Evolutionary conservation across 2,113 vertebrate species (phyloP).

Genomic region (Strix uralensis): DNA sequence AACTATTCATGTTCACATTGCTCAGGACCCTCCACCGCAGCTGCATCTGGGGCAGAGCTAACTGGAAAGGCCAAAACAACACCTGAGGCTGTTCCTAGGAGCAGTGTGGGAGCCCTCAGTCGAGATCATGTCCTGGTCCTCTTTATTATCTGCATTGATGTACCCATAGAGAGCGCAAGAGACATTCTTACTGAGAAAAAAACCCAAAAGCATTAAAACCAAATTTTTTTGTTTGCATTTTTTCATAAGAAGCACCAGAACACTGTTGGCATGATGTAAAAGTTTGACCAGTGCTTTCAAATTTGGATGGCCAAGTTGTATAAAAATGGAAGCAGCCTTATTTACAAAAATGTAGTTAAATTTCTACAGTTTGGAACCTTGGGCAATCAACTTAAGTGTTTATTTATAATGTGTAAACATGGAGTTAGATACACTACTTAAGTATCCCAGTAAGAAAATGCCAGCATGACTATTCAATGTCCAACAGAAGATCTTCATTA

Average conservation of each 20-base stretch:
- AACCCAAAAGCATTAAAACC: fast-evolving
- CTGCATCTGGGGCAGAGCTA: background rate
- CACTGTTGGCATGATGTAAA: background rate
- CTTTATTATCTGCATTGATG: background rate
- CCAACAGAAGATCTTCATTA: background rate
- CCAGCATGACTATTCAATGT: background rate
- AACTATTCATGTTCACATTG: background rate
- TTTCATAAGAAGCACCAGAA: background rate
- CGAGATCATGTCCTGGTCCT: background rate
- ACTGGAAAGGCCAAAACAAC: background rate
- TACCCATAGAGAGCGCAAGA: background rate
- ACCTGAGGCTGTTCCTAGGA: background rate
- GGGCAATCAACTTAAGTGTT: background rate
- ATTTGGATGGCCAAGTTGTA: background rate
- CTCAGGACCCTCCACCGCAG: background rate
- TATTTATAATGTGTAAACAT: background rate
- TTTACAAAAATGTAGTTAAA: background rate
- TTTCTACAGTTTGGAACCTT: background rate
- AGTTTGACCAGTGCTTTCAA: background rate
- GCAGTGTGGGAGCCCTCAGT: background rate
- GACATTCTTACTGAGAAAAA: background rate
- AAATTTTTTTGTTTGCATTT: background rate
- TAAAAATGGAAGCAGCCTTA: background rate
- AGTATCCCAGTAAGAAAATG: background rate
- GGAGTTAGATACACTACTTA: background rate